phyloP scores from a whole-genome alignment of 2,113 vertebrate species.

The Ploceus nigricollis region DNA sequence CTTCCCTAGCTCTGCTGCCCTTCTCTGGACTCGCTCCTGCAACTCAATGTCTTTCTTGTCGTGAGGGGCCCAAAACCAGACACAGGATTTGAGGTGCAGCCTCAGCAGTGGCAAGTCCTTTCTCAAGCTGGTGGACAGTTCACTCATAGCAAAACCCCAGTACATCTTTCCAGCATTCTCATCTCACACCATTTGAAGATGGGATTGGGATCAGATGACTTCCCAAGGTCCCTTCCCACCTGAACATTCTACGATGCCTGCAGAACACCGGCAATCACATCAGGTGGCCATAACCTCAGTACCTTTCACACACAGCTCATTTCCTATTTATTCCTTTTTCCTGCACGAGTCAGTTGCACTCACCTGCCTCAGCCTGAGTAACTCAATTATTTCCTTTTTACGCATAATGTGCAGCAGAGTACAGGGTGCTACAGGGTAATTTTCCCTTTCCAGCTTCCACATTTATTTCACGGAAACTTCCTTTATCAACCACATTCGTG shows the following conservation, averaged over 20 bases:
- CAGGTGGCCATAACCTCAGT: neutral
- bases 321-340: neutral
- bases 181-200: neutral
- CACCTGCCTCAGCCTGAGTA: neutral
- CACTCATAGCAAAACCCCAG: neutral
- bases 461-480: neutral
- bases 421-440: neutral
- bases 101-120: neutral
- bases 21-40: fast-evolving
- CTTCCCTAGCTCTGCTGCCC: neutral
- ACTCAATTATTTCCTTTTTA: neutral
- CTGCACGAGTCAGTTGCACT: neutral
- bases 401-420: neutral
- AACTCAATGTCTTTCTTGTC: fast-evolving
- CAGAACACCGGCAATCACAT: neutral
- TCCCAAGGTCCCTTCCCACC: neutral
- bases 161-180: neutral
- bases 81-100: neutral
- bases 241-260: neutral
- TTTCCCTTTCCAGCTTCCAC: neutral
- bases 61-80: fast-evolving
- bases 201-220: neutral
- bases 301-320: neutral
- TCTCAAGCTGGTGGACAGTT: neutral
- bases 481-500: neutral